Base-by-base conservation (phyloP, 2,113 vertebrate species). In the Corydoras sp. region DNA sequence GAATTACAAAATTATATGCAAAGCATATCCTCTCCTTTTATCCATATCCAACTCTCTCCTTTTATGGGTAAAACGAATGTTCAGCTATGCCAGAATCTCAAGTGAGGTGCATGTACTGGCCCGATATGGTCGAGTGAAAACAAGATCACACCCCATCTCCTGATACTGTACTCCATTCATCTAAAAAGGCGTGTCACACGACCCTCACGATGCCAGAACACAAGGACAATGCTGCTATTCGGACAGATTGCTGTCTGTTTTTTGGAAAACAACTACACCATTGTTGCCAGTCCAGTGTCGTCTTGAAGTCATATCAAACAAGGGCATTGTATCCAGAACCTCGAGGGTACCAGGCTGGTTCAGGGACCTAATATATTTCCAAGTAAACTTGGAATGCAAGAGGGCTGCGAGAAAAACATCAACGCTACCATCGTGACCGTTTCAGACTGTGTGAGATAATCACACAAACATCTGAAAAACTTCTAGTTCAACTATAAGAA, bases 131-230 rank as follows among this genome's bases (percentile, higher is more conserved):
- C 56, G 18, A 60, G 58, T 5, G 10, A 58, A 58, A 58, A 13
- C 24, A 29, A 73, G 30, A 53, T 53, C 63, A 53, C 48, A 18
- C 18, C 13, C n/a, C 13, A 9, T 18, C 50, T 35, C 63, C 56
- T 67, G 29, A 60, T 61, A 67, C 48, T 61, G 30, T 29, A 67
- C 18, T 32, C 58, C 13, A 54, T 68, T 68, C 64, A 67, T 73
- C 59, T 12, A 29, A 48, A 31, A 32, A 60, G 31, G 49, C 59
- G n/a, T 9, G 3, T 61, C 72, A 73, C 72, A 68, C 49, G 64
- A 54, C 65, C 11, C 7, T 48, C 49, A 61, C 58, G 32, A 62
- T 54, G 64, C 54, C 54, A 15, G 12, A n/a, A 7, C 54, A n/a
- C 54, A 7, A 56, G 6, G 3, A 56, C 54, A 56, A 56, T 56